Percentiles rank a stretch among this genome's conserved stretches.
phyloP scores from a whole-genome alignment of 37 sponge, comb jelly and placozoan genomes.

The Spongilla lacustris region DNA sequence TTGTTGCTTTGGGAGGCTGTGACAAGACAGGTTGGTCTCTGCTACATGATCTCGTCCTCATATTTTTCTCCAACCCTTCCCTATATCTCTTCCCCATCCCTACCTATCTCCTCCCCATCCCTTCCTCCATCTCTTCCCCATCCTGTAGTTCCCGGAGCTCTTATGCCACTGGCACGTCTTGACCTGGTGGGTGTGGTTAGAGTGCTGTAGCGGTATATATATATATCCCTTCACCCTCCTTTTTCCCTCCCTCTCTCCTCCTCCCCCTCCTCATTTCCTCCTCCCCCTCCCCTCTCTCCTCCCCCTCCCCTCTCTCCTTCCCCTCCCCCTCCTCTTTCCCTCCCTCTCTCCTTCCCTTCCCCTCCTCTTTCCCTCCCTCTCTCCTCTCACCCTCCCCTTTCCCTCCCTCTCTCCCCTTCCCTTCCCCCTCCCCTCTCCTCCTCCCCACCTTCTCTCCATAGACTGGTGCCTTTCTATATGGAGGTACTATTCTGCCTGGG shows the following conservation, averaged over 20 bases:
- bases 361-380: background rate
- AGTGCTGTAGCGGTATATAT: background rate
- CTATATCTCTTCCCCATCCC: too few species aligned
- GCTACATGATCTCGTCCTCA: too few species aligned
- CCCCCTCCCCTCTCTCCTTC: background rate
- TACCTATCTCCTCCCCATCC: too few species aligned
- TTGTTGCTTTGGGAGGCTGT: conserved; percentile 73
- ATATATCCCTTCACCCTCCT: too few species aligned
- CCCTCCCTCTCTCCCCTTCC: background rate
- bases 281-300: too few species aligned
- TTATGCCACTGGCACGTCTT: conserved; percentile 80
- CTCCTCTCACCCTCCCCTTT: background rate
- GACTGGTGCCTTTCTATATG: conserved; percentile 66
- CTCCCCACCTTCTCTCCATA: background rate
- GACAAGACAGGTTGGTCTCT: conserved; percentile 60
- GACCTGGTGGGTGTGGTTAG: conserved; percentile 47
- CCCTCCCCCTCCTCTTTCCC: background rate
- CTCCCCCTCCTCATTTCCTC: too few species aligned
- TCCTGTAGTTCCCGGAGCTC: conserved; percentile 80
- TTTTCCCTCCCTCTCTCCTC: too few species aligned
- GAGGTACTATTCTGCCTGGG: conserved; percentile 81
- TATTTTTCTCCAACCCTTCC: too few species aligned
- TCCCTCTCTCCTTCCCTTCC: too few species aligned
- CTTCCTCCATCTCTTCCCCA: too few species aligned
- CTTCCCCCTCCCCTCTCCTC: background rate